Evolutionary conservation across 1,140 invertebrate species (phyloP).

Genomic region (roundworm (Caenorhabditis elegans)): WBcel235 BX284605.5:13550501-13551000

Average conservation of each 20-base stretch:
- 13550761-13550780: background rate
- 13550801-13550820: constrained; percentile 27
- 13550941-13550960: no score
- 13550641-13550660: no score
- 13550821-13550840: constrained; percentile 20
- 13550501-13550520: background rate
- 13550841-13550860: background rate
- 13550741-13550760: constrained; percentile 18
- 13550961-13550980: no score
- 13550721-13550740: background rate
- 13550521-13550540: no score
- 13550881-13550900: background rate
- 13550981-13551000: no score
- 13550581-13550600: background rate
- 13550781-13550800: constrained; percentile 22
- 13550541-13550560: no score
- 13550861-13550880: constrained; percentile 17
- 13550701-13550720: no score
- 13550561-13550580: no score
- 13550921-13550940: background rate
- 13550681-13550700: background rate
- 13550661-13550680: no score
- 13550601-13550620: background rate
- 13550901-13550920: background rate
- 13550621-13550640: background rate